These are phyloP conservation scores for Agrilus cyanescens DNA, from an alignment of 2,888 invertebrate species.

Conservation along the genomic window DNA sequence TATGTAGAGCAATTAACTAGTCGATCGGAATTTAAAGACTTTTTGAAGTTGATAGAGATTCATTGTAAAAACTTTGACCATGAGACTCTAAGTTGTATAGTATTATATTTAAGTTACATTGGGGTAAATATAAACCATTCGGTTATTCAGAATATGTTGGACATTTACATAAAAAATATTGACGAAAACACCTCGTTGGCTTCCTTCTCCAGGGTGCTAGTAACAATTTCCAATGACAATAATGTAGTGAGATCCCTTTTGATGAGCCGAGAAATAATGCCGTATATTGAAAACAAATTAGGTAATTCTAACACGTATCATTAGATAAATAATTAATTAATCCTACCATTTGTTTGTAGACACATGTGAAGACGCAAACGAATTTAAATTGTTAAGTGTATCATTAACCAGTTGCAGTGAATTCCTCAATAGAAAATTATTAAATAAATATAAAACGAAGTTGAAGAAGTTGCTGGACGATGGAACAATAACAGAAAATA, in stretches of 20 bases:
- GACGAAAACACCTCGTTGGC: constrained; percentile 25
- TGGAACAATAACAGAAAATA: constrained; percentile 21
- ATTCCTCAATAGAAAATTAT: constrained; percentile 30
- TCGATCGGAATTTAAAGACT: constrained; percentile 24
- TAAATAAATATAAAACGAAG: constrained; percentile 31
- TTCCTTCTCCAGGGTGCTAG: constrained; percentile 35
- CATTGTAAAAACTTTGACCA: constrained; percentile 27
- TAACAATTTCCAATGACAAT: constrained; percentile 31
- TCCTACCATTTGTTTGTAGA: constrained; percentile 22
- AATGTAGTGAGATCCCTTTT: constrained; percentile 32
- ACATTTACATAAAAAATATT: constrained; percentile 24
- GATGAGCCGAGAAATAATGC: constrained; percentile 31
- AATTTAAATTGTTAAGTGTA: constrained; percentile 36
- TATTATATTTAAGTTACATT: constrained; percentile 39
- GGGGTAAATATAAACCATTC: constrained; percentile 29
- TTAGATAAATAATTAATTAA: constrained; percentile 5
- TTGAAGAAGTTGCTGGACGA: constrained; percentile 27
- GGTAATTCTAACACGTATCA: constrained; percentile 23
- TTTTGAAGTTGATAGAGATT: constrained; percentile 24
- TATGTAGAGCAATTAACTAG: constrained; percentile 25
- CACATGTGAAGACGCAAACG: constrained; percentile 28
- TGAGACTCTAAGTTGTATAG: constrained; percentile 33
- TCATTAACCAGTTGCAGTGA: constrained; percentile 35
- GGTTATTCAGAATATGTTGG: constrained; percentile 29
- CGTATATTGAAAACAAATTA: constrained; percentile 29